Conservation (phyloP, 2,888 invertebrate genomes). For the Mesoligia furuncula region DNA sequence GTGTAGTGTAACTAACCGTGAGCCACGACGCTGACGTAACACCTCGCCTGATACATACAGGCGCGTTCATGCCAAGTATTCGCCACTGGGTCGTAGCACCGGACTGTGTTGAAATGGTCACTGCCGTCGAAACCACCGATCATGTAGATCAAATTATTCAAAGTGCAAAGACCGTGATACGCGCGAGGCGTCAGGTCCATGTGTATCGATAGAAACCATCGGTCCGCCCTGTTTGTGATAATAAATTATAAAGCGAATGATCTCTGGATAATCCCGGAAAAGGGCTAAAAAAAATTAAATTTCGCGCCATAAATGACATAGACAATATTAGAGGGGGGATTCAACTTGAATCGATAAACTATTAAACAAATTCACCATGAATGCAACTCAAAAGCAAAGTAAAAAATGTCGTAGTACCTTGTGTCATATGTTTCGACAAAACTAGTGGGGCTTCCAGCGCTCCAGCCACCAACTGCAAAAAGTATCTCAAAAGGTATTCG, state of each 20-base stretch:
- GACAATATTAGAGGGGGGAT: constrained; percentile 7
- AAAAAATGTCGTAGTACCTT: constrained; percentile 82
- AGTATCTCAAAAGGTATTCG: constrained; percentile 94
- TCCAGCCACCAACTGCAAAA: constrained; percentile 96
- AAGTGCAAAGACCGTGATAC: constrained; percentile 94
- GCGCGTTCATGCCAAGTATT: constrained; percentile 94
- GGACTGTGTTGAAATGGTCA: constrained; percentile 94
- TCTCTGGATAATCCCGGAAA: neutral
- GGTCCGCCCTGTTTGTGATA: constrained; percentile 91
- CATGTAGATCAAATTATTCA: constrained; percentile 93
- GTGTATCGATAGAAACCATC: constrained; percentile 93
- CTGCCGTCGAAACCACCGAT: constrained; percentile 96
- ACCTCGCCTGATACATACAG: constrained; percentile 95
- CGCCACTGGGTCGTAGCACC: constrained; percentile 94
- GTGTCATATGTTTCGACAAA: constrained; percentile 95
- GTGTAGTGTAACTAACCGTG: constrained; percentile 84
- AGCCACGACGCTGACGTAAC: constrained; percentile 94
- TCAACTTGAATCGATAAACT: neutral
- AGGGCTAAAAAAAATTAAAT: neutral
- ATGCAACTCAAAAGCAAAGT: neutral
- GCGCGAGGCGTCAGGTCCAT: constrained; percentile 93
- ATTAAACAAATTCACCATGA: too few species aligned
- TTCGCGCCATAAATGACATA: neutral
- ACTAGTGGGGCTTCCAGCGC: constrained; percentile 95
- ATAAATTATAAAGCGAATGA: neutral